Percentiles rank a stretch among this genome's conserved stretches.
These are phyloP conservation scores for Drosophila malerkotliana DNA, from an alignment of 1,140 invertebrate species.

Conservation along the genomic window DNA sequence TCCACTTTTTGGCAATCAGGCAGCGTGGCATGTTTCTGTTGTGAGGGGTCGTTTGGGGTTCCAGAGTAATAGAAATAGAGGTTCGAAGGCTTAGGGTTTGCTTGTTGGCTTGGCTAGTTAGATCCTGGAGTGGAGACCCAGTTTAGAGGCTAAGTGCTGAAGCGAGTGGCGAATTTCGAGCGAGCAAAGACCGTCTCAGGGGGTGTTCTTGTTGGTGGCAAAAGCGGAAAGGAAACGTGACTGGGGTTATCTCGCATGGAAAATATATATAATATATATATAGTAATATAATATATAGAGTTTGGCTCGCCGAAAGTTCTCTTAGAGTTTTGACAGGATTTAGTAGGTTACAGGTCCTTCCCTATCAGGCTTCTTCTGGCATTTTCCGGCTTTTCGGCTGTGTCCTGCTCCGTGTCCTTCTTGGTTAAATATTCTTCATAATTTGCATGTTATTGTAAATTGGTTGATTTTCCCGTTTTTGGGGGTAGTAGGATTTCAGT, in stretches of 20 bases:
- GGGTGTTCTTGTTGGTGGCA: conserved; percentile 62
- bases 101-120: conserved; percentile 28
- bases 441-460: conserved; percentile 56
- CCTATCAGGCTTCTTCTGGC: conserved; percentile 32
- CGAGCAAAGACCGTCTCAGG: conserved; percentile 75
- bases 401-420: conserved; percentile 5
- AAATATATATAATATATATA: conserved; percentile 49
- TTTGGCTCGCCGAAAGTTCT: conserved; percentile 75
- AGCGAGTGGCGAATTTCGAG: conserved; percentile 71
- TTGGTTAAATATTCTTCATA: conserved; percentile 56
- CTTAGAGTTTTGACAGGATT: conserved; percentile 42
- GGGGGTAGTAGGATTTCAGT: conserved; percentile 10
- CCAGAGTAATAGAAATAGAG: neutral
- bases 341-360: conserved; percentile 47
- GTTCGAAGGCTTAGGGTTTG: conserved; percentile 7
- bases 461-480: conserved; percentile 24
- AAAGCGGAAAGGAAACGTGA: conserved; percentile 80
- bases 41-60: conserved; percentile 8
- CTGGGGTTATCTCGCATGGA: conserved; percentile 73
- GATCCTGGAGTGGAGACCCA: conserved; percentile 44
- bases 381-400: conserved; percentile 8
- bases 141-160: conserved; percentile 68
- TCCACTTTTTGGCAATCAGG: conserved; percentile 96
- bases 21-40: conserved; percentile 89
- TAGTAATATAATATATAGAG: conserved; percentile 39